Evolutionary conservation across 2,888 invertebrate genomes (phyloP).

Genomic region (Drosophila meridionalis): DNA sequence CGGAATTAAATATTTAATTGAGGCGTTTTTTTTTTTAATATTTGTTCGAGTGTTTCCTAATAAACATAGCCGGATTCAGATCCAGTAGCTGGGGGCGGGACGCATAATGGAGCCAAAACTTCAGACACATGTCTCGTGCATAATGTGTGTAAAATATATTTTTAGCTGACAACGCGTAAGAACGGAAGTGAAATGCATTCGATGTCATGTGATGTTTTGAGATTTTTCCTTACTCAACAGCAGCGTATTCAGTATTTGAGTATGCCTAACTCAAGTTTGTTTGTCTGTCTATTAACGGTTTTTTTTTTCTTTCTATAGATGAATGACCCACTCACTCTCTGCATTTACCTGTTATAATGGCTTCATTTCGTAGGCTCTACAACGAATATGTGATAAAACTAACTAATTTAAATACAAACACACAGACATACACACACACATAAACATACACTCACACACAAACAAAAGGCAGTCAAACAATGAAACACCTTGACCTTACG

Average conservation of each 20-base stretch:
- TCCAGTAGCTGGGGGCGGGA: constrained; percentile 27
- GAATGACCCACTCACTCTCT: constrained; percentile 57
- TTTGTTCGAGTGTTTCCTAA: constrained; percentile 57
- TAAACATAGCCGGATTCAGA: constrained; percentile 36
- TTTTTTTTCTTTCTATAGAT: constrained; percentile 17
- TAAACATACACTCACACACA: background rate
- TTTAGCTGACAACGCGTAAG: constrained; percentile 58
- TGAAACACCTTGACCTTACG: constrained; percentile 52
- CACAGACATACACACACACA: background rate
- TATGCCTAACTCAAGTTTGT: constrained; percentile 16
- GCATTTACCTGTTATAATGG: constrained; percentile 13
- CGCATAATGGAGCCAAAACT: constrained; percentile 22
- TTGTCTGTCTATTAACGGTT: constrained; percentile 15
- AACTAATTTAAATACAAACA: constrained; percentile 16
- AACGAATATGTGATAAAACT: constrained; percentile 27
- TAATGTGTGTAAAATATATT: constrained; percentile 24
- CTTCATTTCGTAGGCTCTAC: constrained; percentile 13
- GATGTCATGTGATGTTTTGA: background rate
- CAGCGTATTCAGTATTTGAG: constrained; percentile 23
- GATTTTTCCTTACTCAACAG: background rate
- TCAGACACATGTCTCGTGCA: constrained; percentile 28
- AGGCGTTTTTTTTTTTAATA: constrained; percentile 56
- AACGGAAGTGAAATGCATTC: constrained; percentile 46
- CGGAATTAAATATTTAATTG: constrained; percentile 58
- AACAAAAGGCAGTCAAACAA: constrained; percentile 9